Evolutionary conservation across 2,113 vertebrate genomes (phyloP).

Genomic region (Entomyzon cyanotis): DNA sequence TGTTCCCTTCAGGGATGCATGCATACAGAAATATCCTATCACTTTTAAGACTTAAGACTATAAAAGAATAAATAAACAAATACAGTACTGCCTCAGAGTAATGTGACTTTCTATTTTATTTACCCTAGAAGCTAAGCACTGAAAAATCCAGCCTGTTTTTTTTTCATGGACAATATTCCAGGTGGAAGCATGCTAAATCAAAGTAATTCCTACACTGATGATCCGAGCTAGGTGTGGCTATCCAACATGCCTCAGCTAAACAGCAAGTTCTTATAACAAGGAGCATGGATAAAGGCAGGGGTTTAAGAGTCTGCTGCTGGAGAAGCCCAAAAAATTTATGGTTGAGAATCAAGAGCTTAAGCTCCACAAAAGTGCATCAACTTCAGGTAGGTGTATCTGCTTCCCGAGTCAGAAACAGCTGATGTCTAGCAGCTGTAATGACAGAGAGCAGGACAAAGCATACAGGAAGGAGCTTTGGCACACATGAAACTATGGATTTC

Average conservation of each 20-base stretch:
- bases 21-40: not conserved
- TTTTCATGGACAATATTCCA: not conserved
- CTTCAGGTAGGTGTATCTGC: not conserved
- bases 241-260: not conserved
- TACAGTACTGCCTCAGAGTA: not conserved
- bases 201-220: not conserved
- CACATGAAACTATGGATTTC: not conserved
- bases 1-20: not conserved
- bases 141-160: not conserved
- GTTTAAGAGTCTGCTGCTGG: not conserved
- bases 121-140: not conserved
- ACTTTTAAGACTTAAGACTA: not conserved
- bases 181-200: not conserved
- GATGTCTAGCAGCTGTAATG: not conserved
- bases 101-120: not conserved
- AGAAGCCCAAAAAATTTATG: not conserved
- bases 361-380: fast-evolving
- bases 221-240: not conserved
- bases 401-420: not conserved
- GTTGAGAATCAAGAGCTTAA: not conserved
- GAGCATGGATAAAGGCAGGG: not conserved
- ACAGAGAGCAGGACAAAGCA: not conserved
- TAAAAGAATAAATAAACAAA: not conserved
- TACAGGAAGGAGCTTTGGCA: not conserved
- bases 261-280: not conserved